These are phyloP conservation scores for Pterophyllum scalare DNA, from an alignment of 2,113 vertebrate genomes.

Conservation along the genomic window DNA sequence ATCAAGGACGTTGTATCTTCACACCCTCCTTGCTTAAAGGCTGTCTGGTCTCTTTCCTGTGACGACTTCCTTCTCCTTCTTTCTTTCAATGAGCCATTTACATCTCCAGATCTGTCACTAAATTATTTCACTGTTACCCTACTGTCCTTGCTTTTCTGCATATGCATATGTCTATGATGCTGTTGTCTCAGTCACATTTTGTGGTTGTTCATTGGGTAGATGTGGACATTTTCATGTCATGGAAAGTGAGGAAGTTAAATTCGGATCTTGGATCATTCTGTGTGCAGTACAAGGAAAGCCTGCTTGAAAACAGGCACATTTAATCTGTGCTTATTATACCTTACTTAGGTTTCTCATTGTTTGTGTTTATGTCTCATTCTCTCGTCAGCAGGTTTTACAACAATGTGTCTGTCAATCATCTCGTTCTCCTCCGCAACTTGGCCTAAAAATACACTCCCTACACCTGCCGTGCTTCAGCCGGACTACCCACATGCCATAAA, in stretches of 20 bases:
- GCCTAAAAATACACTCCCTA: constrained; percentile 67
- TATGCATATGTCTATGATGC: background rate
- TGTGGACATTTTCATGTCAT: background rate
- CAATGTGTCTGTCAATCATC: constrained; percentile 37
- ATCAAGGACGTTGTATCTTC: background rate
- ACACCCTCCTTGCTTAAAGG: background rate
- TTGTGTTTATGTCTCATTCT: constrained; percentile 30
- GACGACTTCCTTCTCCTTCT: background rate
- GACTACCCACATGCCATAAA: constrained; percentile 55
- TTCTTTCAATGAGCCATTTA: background rate
- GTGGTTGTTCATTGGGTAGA: background rate
- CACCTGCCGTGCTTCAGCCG: constrained; percentile 63
- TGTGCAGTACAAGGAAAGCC: background rate
- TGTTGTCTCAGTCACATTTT: background rate
- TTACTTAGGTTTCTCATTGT: background rate
- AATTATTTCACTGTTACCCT: background rate
- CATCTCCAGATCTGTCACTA: background rate
- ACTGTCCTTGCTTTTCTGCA: background rate
- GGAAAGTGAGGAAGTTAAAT: background rate
- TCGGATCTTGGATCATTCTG: background rate
- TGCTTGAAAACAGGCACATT: background rate
- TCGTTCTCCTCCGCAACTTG: constrained; percentile 34
- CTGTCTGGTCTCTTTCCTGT: background rate
- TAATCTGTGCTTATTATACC: background rate
- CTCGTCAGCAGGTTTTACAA: constrained; percentile 38